Percentiles rank a stretch among this genome's conserved stretches.
These are phyloP conservation scores for Channa argus DNA, from an alignment of 2,113 vertebrate genomes.

Conservation along the genomic window DNA sequence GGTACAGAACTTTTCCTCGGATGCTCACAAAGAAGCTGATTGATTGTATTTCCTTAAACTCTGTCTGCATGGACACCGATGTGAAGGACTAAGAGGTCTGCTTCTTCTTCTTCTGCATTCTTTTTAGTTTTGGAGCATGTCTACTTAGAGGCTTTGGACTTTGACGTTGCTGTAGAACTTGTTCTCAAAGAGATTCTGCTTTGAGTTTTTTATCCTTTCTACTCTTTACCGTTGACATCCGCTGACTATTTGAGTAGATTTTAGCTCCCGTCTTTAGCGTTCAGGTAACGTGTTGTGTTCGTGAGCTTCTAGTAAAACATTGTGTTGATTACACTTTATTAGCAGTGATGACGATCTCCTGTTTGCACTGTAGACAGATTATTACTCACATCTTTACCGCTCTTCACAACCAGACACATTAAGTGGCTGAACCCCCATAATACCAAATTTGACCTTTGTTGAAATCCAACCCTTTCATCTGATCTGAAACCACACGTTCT, in stretches of 20 bases:
- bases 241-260: conserved; percentile 41
- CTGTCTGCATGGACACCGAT: not conserved
- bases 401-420: conserved; percentile 20
- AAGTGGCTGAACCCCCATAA: conserved; percentile 13
- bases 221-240: conserved; percentile 56
- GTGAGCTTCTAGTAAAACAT: conserved; percentile 72
- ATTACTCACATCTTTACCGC: conserved; percentile 11
- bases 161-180: conserved; percentile 16
- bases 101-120: conserved; percentile 26
- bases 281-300: conserved; percentile 65
- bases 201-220: conserved; percentile 61
- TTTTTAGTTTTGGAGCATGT: not conserved
- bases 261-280: conserved; percentile 45
- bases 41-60: conserved; percentile 55
- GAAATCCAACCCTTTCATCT: conserved; percentile 13
- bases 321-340: conserved; percentile 63
- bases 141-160: conserved; percentile 10
- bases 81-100: not conserved
- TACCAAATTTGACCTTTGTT: conserved; percentile 22
- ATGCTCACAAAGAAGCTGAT: conserved; percentile 28
- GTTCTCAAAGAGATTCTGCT: conserved; percentile 9
- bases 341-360: conserved; percentile 49
- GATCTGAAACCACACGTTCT: conserved; percentile 76
- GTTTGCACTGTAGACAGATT: conserved; percentile 60
- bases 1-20: not conserved